These are phyloP conservation scores for Nothobranchius furzeri DNA, from an alignment of 2,113 vertebrate species.

Conservation along the genomic window DNA sequence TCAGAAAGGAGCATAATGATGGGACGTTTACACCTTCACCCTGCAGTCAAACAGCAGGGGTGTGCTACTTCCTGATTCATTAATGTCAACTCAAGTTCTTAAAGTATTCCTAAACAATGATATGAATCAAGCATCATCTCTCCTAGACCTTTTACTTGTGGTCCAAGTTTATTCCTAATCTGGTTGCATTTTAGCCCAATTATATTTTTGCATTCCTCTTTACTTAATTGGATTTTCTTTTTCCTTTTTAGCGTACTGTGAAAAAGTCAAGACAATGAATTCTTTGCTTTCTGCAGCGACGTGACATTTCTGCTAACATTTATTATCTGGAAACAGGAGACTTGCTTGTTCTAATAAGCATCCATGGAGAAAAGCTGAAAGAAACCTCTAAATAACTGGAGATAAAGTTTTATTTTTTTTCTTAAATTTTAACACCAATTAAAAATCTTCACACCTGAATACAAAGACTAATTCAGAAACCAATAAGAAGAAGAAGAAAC, in stretches of 20 bases:
- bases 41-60: slow-evolving; percentile 22
- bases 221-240: not conserved
- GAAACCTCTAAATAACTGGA: no score
- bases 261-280: no score
- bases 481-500: no score
- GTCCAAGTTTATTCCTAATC: not conserved
- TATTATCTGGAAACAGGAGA: slow-evolving; percentile 4
- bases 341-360: slow-evolving; percentile 4
- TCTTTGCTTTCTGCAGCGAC: slow-evolving; percentile 5
- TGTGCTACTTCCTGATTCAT: not conserved
- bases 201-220: not conserved
- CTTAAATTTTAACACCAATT: no score
- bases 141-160: no score
- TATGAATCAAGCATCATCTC: not conserved
- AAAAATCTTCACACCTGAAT: no score
- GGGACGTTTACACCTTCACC: slow-evolving; percentile 17
- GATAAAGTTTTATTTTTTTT: no score
- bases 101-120: slow-evolving; percentile 25
- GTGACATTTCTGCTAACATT: slow-evolving; percentile 2
- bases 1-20: slow-evolving; percentile 17
- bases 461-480: no score
- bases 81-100: slow-evolving; percentile 9
- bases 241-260: not conserved
- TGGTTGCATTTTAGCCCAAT: not conserved
- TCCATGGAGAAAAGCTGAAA: not conserved